Percentiles rank a stretch among this genome's conserved stretches.
phyloP scores from a whole-genome alignment of 2,888 invertebrate genomes.

The Prosopocoilus inquinatus region DNA sequence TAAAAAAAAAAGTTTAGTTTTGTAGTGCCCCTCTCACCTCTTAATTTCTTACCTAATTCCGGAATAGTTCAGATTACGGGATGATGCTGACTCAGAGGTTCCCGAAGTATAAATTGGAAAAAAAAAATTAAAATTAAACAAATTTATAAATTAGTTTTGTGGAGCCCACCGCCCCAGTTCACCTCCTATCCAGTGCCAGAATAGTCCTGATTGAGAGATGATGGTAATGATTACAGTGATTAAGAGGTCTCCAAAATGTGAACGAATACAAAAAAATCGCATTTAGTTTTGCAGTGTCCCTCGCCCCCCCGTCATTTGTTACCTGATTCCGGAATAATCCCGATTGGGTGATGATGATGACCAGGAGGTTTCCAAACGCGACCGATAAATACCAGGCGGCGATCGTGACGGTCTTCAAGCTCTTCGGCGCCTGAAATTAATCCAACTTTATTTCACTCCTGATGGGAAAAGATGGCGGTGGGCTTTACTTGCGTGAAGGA shows the following conservation, averaged over 20 bases:
- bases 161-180: too few relatives aligned
- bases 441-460: neutral
- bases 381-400: slow-evolving; percentile 83
- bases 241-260: too few relatives aligned
- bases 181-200: too few relatives aligned
- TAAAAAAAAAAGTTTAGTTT: too few relatives aligned
- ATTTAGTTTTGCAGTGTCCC: too few relatives aligned
- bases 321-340: slow-evolving; percentile 66
- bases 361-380: slow-evolving; percentile 77
- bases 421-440: slow-evolving; percentile 65
- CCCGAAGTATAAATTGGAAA: too few relatives aligned
- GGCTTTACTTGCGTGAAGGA: slow-evolving; percentile 71
- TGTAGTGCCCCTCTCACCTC: too few relatives aligned
- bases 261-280: too few relatives aligned
- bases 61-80: slow-evolving; percentile 63
- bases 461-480: neutral
- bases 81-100: slow-evolving; percentile 77
- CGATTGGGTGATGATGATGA: slow-evolving; percentile 70
- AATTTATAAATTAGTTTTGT: too few relatives aligned
- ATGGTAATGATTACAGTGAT: too few relatives aligned
- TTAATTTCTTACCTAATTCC: slow-evolving; percentile 67
- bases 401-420: slow-evolving; percentile 81
- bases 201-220: too few relatives aligned
- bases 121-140: too few relatives aligned
- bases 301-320: slow-evolving; percentile 28